Conservation (phyloP, 2,113 vertebrate species). For the Brachyistius frenatus region DNA sequence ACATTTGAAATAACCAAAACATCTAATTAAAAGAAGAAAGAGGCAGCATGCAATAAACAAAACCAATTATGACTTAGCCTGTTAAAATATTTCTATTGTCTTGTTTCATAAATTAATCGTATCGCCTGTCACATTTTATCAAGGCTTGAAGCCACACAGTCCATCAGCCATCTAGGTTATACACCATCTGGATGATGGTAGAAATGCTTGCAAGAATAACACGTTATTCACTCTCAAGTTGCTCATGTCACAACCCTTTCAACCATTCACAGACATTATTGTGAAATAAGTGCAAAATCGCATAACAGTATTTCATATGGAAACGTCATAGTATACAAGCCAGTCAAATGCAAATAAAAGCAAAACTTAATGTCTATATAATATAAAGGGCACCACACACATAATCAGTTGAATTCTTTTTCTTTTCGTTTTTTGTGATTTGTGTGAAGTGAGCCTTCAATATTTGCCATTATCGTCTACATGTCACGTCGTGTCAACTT, state of each 20-base stretch:
- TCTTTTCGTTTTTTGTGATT: no score
- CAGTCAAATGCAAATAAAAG: background rate
- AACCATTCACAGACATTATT: background rate
- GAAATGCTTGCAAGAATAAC: slow-evolving; percentile 48
- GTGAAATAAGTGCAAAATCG: background rate
- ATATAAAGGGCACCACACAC: background rate
- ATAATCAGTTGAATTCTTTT: no score
- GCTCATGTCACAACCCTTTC: slow-evolving; percentile 37
- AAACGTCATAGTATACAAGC: no score
- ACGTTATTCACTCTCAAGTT: slow-evolving; percentile 45
- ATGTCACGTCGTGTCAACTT: background rate
- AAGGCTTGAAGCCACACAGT: slow-evolving; percentile 48
- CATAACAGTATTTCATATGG: no score
- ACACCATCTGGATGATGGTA: slow-evolving; percentile 50
- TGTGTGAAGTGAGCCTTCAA: no score
- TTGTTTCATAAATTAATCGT: slow-evolving; percentile 58
- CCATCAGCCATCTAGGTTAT: slow-evolving; percentile 53
- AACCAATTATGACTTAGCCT: slow-evolving; percentile 17
- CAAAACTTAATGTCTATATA: background rate
- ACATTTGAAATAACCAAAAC: slow-evolving; percentile 13
- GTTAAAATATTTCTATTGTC: slow-evolving; percentile 63
- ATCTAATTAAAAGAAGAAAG: slow-evolving; percentile 42
- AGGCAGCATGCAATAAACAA: slow-evolving; percentile 5
- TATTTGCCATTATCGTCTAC: no score
- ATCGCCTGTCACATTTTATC: slow-evolving; percentile 58